Percentiles rank a stretch among this genome's conserved stretches.
These are phyloP conservation scores for Centrocercus urophasianus DNA, from an alignment of 2,113 vertebrate genomes.

Conservation along the genomic window DNA sequence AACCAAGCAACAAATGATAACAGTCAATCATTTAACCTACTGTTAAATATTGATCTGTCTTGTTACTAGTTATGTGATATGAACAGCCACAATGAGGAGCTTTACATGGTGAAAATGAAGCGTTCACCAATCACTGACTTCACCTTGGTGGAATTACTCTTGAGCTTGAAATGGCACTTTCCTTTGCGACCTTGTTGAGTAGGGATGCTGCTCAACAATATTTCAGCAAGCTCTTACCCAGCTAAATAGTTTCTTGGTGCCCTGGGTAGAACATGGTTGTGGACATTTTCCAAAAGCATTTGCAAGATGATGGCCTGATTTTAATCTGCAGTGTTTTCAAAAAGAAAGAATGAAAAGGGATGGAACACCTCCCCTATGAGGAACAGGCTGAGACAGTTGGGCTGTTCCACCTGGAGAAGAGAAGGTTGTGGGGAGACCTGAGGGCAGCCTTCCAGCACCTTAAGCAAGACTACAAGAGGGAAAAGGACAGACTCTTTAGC, in stretches of 20 bases:
- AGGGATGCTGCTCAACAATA: not conserved
- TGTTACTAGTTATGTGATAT: not conserved
- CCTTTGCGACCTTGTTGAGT: not conserved
- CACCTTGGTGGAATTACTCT: not conserved
- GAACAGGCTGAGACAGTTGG: no score
- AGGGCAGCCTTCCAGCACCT: no score
- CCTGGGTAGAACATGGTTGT: fast-evolving
- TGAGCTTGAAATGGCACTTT: not conserved
- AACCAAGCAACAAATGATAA: not conserved
- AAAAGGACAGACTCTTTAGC: no score
- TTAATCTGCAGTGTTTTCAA: fast-evolving
- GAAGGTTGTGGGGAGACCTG: no score
- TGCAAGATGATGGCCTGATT: not conserved
- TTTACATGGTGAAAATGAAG: not conserved
- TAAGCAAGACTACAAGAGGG: no score
- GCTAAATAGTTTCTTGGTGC: not conserved
- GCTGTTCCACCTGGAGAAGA: no score
- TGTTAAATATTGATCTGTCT: not conserved
- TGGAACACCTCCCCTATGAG: no score
- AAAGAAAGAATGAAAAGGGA: not conserved
- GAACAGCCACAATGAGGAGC: not conserved
- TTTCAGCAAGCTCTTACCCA: not conserved
- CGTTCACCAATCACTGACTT: not conserved
- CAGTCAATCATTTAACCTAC: not conserved
- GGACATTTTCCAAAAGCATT: not conserved